Evolutionary conservation across 30 jellyfish, hydroid and myxozoan genomes (phyloP).

Genomic region (Turritopsis dohrnii): DNA sequence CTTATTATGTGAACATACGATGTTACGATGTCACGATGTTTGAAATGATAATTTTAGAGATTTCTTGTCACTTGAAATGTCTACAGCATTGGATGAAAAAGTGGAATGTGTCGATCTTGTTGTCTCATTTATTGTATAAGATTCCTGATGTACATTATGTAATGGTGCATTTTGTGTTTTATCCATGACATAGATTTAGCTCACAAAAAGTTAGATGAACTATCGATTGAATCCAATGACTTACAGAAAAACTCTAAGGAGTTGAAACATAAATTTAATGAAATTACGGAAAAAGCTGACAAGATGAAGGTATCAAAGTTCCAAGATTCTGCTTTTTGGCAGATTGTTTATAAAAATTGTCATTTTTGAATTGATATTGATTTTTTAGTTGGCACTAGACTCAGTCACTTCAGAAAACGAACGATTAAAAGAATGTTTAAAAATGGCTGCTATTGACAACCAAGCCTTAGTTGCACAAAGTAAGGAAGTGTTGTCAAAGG

Average conservation of each 20-base stretch:
- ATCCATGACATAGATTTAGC: not conserved
- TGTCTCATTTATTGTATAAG: too few relatives aligned
- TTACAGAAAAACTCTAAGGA: not conserved
- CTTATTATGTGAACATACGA: too few relatives aligned
- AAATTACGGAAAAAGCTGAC: not conserved
- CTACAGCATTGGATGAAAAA: too few relatives aligned
- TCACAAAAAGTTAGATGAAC: not conserved
- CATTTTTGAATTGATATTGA: not conserved
- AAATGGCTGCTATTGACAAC: slow-evolving; percentile 77
- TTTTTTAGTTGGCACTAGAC: slow-evolving; percentile 36
- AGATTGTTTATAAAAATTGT: not conserved
- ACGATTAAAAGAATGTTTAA: slow-evolving; percentile 52
- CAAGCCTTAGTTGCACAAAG: slow-evolving; percentile 68
- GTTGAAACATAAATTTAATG: slow-evolving; percentile 14
- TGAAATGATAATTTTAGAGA: too few relatives aligned
- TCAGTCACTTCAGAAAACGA: slow-evolving; percentile 39
- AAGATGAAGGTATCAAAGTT: slow-evolving; percentile 7
- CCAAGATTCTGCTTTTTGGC: not conserved
- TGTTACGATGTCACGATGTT: too few relatives aligned
- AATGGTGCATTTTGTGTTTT: too few relatives aligned
- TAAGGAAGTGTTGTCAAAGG: slow-evolving; percentile 51
- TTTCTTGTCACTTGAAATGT: too few relatives aligned
- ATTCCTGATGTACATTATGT: too few relatives aligned
- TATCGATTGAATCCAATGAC: not conserved
- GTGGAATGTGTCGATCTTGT: too few relatives aligned